phyloP scores from a whole-genome alignment of 2,113 vertebrate species.

The Microcebus ravelobensis region DNA sequence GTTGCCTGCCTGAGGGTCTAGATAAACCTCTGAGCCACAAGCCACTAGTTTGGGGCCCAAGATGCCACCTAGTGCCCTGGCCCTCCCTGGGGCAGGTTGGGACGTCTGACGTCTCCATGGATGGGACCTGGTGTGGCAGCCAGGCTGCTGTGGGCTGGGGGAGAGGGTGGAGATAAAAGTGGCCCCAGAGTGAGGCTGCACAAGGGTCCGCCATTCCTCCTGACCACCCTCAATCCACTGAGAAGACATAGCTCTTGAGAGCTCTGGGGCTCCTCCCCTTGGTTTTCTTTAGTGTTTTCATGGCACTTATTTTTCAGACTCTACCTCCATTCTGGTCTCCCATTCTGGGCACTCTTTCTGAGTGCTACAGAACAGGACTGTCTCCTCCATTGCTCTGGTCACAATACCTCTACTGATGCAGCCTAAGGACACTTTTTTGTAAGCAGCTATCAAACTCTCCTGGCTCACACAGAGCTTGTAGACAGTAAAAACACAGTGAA shows the following conservation, averaged over 20 bases:
- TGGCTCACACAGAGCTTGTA: not conserved
- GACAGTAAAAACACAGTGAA: not conserved
- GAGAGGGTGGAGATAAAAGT: not conserved
- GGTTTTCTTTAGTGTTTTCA: not conserved
- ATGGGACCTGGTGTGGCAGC: not conserved
- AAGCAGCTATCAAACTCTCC: not conserved
- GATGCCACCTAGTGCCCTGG: not conserved
- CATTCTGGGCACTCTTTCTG: not conserved
- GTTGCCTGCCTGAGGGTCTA: not conserved
- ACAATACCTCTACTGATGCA: not conserved
- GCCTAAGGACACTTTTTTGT: not conserved
- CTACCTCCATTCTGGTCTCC: not conserved
- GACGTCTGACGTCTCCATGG: not conserved
- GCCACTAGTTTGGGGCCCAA: not conserved
- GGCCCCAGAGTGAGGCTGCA: not conserved
- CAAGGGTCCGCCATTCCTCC: not conserved
- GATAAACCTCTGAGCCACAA: constrained; percentile 59
- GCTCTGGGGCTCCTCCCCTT: not conserved
- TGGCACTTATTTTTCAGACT: not conserved
- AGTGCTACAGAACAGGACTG: not conserved
- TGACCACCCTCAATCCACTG: not conserved
- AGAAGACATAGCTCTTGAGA: not conserved
- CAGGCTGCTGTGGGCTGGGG: not conserved
- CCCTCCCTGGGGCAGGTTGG: not conserved
- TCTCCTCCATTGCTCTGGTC: not conserved